phyloP scores from a whole-genome alignment of 1,140 invertebrate species.

The Eufriesea mexicana region DNA sequence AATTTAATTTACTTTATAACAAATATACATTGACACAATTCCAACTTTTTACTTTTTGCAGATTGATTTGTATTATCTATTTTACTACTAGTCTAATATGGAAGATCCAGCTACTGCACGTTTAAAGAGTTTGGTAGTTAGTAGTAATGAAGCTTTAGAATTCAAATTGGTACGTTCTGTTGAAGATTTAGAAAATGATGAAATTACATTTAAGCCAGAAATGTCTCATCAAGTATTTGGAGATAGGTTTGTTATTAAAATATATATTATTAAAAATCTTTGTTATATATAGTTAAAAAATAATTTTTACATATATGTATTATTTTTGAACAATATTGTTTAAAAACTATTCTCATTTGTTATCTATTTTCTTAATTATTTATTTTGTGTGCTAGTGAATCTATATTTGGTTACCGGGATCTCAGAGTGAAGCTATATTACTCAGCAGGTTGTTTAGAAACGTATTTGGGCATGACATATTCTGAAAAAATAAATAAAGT shows the following conservation, averaged over 20 bases:
- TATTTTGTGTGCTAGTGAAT: constrained; percentile 86
- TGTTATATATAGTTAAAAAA: too few species aligned
- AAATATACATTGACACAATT: background rate
- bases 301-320: background rate
- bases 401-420: constrained; percentile 96
- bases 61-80: background rate
- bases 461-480: constrained; percentile 88
- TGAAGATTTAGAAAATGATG: constrained; percentile 88
- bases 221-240: constrained; percentile 98
- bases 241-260: constrained; percentile 84
- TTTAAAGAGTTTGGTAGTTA: constrained; percentile 85
- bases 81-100: constrained; percentile 69
- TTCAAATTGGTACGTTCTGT: constrained; percentile 89
- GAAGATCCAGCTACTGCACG: constrained; percentile 81
- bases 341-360: constrained; percentile 24
- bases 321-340: background rate
- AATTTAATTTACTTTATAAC: background rate
- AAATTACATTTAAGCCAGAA: constrained; percentile 89
- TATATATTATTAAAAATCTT: background rate
- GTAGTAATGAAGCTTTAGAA: constrained; percentile 89
- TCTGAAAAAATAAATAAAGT: constrained; percentile 84
- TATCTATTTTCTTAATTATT: constrained; percentile 36
- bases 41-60: background rate
- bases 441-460: constrained; percentile 89
- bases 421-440: constrained; percentile 92